phyloP scores from a whole-genome alignment of 2,113 vertebrate genomes.

The Sorex araneus region DNA sequence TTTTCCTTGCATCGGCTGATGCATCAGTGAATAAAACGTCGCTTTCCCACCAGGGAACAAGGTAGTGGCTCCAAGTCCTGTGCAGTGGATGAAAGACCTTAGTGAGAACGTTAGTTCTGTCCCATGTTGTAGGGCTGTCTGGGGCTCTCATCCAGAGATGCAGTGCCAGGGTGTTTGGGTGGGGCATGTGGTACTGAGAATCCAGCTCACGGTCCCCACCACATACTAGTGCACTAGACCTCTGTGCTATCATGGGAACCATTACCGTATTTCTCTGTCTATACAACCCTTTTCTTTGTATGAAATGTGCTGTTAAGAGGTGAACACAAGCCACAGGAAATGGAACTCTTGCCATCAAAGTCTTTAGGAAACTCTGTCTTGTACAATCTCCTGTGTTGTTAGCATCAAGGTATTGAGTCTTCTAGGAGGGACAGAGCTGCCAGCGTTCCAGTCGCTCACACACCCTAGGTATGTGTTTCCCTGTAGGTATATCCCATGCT shows the following conservation, averaged over 20 bases:
- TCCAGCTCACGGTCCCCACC: background rate
- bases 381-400: background rate
- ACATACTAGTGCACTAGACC: background rate
- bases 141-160: background rate
- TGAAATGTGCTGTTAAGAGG: background rate
- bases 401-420: background rate
- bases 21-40: background rate
- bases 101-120: too few relatives aligned
- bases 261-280: background rate
- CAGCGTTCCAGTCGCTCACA: background rate
- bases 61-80: too few relatives aligned
- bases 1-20: background rate
- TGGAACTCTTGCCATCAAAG: background rate
- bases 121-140: background rate
- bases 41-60: too few relatives aligned
- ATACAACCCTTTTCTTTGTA: background rate
- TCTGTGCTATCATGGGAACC: background rate
- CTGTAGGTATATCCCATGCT: rapidly evolving
- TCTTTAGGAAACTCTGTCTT: background rate
- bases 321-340: background rate
- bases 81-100: too few relatives aligned
- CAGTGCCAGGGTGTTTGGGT: background rate
- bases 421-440: background rate
- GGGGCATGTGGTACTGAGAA: background rate
- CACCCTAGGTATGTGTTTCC: background rate